Percentiles rank a stretch among this genome's conserved stretches.
Conservation (phyloP, 2,113 vertebrate genomes). For the Calyptommatus sinebrachiatus region DNA sequence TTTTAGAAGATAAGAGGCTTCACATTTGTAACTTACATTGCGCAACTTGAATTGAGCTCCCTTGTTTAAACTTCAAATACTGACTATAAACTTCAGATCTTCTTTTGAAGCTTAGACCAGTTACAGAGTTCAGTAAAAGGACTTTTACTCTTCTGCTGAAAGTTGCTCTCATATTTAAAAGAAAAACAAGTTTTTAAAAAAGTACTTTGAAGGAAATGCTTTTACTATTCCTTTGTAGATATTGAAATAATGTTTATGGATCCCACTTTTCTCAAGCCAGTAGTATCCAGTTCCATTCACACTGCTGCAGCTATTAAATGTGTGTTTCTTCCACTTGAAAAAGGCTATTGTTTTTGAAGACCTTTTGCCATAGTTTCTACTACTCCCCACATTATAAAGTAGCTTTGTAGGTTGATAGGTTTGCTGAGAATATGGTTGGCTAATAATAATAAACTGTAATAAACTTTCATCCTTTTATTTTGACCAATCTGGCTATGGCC, state of each 20-base stretch:
- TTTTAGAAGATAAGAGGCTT: not conserved
- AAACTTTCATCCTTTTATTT: no score
- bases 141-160: not conserved
- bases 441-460: not conserved
- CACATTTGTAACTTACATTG: slow-evolving; percentile 11
- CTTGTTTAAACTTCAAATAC: slow-evolving; percentile 23
- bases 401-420: not conserved
- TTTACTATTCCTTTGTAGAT: not conserved
- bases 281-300: not conserved
- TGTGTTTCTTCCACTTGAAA: not conserved
- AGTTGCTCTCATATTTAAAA: slow-evolving; percentile 22
- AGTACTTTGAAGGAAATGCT: not conserved
- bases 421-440: not conserved
- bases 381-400: not conserved
- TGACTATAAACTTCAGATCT: slow-evolving; percentile 12
- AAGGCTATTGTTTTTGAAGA: not conserved
- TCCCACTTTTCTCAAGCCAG: not conserved
- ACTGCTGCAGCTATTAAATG: not conserved
- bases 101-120: slow-evolving; percentile 25
- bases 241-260: not conserved
- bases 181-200: slow-evolving; percentile 29
- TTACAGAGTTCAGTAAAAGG: slow-evolving; percentile 1
- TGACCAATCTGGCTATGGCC: no score
- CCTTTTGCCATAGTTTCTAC: not conserved
- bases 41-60: slow-evolving; percentile 25